Base-by-base conservation (phyloP, 2,113 vertebrate species). In the Sardina pilchardus region DNA sequence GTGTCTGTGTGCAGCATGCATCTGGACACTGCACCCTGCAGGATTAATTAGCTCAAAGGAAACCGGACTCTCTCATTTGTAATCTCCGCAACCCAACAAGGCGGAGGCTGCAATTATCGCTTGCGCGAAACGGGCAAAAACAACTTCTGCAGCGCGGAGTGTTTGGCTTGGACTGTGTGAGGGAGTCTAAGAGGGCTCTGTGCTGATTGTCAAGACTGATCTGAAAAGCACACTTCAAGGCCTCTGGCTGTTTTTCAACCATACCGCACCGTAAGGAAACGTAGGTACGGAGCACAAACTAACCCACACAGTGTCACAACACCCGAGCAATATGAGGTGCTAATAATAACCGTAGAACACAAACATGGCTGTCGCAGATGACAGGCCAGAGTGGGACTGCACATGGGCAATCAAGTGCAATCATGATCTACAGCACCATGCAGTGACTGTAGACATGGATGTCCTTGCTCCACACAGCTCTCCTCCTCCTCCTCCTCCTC, bases 41-140 rank as follows among this genome's bases (percentile, higher is more conserved):
- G 85, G 82, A 84, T 81, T 85, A 86, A 90, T 89, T 88, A 89
- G 21, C 59, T 87, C 30, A 43, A 87, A 88, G 82, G 71, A 67
- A 81, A 44, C 83, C 59, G 24, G 45, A 39, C 85, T 67, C 42
- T 85, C 85, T 80, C 17, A 36, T 53, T 43, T 86, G 71, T 83
- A 83, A 88, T 82, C 48, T 71, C 26, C 81, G 48, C 34, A 83
- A 81, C 56, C 63, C 83, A 71, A 80, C 81, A 82, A 1, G 42
- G 44, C 16, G 39, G 34, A 0, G 34, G 71, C 6, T 67, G 47
- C 30, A 42, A 82, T 83, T 84, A 82, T 43, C 42, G 39, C 39
- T 17, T 30, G 80, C 56, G 82, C 3, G 85, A 30, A 83, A 67
- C 9, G 3, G 56, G 81, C 34, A 43, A 44, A 44, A 5, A 34